These are phyloP conservation scores for Lutjanus argentimaculatus DNA, from an alignment of 2,797 vertebrate species.

Conservation along the genomic window DNA sequence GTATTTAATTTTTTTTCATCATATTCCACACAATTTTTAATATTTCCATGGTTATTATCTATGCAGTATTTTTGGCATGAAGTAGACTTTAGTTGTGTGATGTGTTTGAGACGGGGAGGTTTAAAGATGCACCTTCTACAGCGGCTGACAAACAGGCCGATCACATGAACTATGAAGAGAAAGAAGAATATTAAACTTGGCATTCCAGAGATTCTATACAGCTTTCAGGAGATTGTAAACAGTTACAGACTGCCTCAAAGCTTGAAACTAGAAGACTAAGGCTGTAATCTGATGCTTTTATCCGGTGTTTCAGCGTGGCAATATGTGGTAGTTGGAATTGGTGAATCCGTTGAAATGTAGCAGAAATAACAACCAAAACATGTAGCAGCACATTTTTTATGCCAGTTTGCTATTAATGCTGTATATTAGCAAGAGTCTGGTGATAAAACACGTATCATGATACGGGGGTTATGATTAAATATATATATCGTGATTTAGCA, in stretches of 20 bases:
- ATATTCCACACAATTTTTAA: conserved; percentile 54
- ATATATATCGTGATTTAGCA: no score
- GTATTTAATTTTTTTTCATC: conserved; percentile 71
- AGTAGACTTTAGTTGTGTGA: conserved; percentile 46
- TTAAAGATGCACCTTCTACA: conserved; percentile 52
- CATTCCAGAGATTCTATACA: conserved; percentile 1
- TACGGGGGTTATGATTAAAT: no score
- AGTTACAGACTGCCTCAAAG: not conserved
- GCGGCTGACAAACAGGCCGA: not conserved
- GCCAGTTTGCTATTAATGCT: not conserved
- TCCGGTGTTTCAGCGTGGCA: not conserved
- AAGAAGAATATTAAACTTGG: not conserved
- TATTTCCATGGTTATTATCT: conserved; percentile 48
- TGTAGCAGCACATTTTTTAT: not conserved
- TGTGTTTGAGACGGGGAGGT: conserved; percentile 51
- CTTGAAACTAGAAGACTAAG: not conserved
- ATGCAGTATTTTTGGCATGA: conserved; percentile 78
- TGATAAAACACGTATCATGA: no score
- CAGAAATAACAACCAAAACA: not conserved
- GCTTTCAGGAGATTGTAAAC: not conserved
- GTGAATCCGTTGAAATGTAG: not conserved
- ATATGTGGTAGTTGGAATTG: no score
- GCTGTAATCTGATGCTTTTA: conserved; percentile 20
- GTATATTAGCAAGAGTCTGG: no score
- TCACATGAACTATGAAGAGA: not conserved